Conservation (phyloP, 2,888 invertebrate genomes). For the Tenthredo livida region DNA sequence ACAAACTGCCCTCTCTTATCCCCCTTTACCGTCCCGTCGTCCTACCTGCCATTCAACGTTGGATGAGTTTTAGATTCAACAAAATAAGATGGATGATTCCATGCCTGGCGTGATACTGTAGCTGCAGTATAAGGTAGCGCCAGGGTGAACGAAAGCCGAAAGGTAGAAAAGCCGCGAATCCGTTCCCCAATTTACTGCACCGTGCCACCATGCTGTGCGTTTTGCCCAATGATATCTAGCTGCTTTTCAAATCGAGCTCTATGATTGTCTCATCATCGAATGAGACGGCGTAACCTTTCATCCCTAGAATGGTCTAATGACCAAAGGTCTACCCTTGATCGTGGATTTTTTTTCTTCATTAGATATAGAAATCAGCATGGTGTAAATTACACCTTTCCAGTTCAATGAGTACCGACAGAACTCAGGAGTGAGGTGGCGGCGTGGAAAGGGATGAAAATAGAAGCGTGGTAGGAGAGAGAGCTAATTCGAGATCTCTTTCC, state of each 20-base stretch:
- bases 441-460: conserved; percentile 25
- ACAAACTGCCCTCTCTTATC: conserved; percentile 66
- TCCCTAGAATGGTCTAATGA: not conserved
- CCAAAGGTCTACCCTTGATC: not conserved
- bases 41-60: conserved; percentile 28
- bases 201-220: not conserved
- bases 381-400: conserved; percentile 43
- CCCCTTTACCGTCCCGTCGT: conserved; percentile 53
- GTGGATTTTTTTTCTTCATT: not conserved
- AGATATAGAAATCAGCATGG: conserved; percentile 33
- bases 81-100: conserved; percentile 39
- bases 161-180: conserved; percentile 21
- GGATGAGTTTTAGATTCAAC: conserved; percentile 43
- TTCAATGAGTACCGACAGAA: conserved; percentile 29
- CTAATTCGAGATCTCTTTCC: conserved; percentile 42
- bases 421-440: not conserved
- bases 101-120: not conserved
- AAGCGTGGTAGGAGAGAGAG: conserved; percentile 9
- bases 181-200: conserved; percentile 15
- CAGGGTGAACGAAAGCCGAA: not conserved
- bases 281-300: conserved; percentile 30
- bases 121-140: not conserved
- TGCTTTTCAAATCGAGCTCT: not conserved
- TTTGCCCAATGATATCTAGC: conserved; percentile 5
- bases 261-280: conserved; percentile 40